Base-by-base conservation (phyloP, 1,140 invertebrate genomes). In the Bombus breviceps region DNA sequence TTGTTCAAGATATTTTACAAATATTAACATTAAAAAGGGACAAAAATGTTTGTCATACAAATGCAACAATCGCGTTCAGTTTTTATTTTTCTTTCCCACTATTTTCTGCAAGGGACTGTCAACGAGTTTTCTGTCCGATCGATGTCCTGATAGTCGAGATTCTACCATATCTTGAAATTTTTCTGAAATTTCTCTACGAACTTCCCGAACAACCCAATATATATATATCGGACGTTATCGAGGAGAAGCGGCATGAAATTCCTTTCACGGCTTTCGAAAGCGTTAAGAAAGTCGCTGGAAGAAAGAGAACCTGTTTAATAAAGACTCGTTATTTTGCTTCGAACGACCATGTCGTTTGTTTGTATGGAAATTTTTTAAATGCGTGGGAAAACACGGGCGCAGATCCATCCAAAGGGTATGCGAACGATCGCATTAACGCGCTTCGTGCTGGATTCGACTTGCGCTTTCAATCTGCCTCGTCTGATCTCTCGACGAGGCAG, bases 231-330 rank as follows among this genome's bases (percentile, higher is more conserved):
- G 3, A 22, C 6, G 73, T 76, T 83, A 83, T 83, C 83, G 76
- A 57, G 32, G 34, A 41, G 32, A 78, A 39, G n/a, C 43, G 68
- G 66, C 43, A 85, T 37, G 83, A 80, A 80, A 85, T 79, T 79
- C 83, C 83, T 85, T 85, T 85, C 83, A 80, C 77, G 43, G 77
- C 77, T 85, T 85, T 85, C 83, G 83, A 85, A 85, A 85, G 77
- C 64, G 77, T 72, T 39, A 85, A 85, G 83, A 85, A 85, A 85
- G 83, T 85, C 77, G 57, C 25, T 68, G 68, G 69, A 57, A 59
- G 47, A 80, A 80, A 80, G 83, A 79, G 83, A 80, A 85, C 83
- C 83, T 73, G 83, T 85, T 85, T 85, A 80, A 72, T 80, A 85
- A 85, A 79, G 76, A 85, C 77, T 62, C 83, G 77, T 80, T 85